Evolutionary conservation across 2,888 invertebrate genomes (phyloP).

Genomic region (Clanis bilineata): DNA sequence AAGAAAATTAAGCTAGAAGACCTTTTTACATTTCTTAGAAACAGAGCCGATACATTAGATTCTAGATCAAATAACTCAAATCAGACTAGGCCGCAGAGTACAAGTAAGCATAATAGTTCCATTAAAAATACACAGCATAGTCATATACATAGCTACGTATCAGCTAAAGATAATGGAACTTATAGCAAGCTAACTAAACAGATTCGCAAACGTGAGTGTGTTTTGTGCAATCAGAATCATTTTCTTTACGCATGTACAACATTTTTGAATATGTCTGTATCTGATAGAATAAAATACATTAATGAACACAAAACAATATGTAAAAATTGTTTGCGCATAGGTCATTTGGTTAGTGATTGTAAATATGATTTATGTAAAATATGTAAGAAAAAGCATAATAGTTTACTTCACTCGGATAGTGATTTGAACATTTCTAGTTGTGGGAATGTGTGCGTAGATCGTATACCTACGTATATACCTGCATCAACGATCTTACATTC

Average conservation of each 20-base stretch:
- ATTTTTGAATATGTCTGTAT: not conserved
- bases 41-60: not conserved
- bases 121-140: no score
- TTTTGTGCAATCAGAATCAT: not conserved
- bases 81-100: not conserved
- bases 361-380: not conserved
- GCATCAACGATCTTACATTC: not conserved
- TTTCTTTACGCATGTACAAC: not conserved
- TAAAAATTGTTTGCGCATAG: not conserved
- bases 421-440: no score
- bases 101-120: not conserved
- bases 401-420: not conserved
- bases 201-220: not conserved
- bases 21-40: not conserved
- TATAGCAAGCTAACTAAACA: not conserved
- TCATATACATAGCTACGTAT: not conserved
- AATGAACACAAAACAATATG: not conserved
- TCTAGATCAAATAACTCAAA: not conserved
- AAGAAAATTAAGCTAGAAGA: not conserved
- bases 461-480: not conserved
- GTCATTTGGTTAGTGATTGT: not conserved
- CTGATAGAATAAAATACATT: not conserved
- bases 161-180: not conserved
- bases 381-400: not conserved
- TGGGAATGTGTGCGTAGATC: no score